Base-by-base conservation (phyloP, 1,140 invertebrate genomes). In the Dryas iulia region DNA sequence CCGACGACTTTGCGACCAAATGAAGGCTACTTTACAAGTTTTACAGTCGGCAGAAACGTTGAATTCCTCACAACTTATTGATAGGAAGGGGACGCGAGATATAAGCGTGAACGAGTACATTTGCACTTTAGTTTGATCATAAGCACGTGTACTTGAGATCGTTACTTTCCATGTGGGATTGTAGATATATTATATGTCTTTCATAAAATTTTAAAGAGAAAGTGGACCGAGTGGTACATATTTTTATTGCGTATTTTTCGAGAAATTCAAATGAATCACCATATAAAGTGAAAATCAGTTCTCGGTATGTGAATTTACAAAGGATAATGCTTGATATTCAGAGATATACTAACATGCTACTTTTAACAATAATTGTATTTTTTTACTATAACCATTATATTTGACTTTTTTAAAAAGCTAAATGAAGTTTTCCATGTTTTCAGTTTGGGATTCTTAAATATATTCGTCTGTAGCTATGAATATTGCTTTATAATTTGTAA, bases 11-110 rank as follows among this genome's bases (percentile, higher is more conserved):
- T 56, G 61, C 69, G 54, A 56, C 68, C 69, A 66, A 75, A 77
- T 73, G 72, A 62, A 78, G 76, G 72, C 60, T 76, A 71, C 64
- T 67, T 30, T 56, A 57, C 62, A 35, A 66, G 69, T 70, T 66
- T 71, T 63, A 71, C 70, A 61, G 59, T 56, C 65, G 66, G 28
- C 66, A 66, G 64, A 60, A 71, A 62, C 64, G 33, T 67, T 61
- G 61, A 66, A 67, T 63, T 71, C 60, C 31, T 31, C 52, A 66
- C 64, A 62, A 56, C 53, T 62, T 39, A 71, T 65, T 62, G 26
- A 67, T 63, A 67, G 54, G 64, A 59, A 71, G 69, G 69, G 54
- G 69, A 60, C 62, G 33, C 12, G 47, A 66, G 54, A 66, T 71
- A 66, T 58, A 67, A 66, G 54, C 33, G 33, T 65, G 54, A 57